Percentiles rank a stretch among this genome's conserved stretches.
phyloP scores from a whole-genome alignment of 2,888 invertebrate genomes.

The Aphidoletes aphidimyza region DNA sequence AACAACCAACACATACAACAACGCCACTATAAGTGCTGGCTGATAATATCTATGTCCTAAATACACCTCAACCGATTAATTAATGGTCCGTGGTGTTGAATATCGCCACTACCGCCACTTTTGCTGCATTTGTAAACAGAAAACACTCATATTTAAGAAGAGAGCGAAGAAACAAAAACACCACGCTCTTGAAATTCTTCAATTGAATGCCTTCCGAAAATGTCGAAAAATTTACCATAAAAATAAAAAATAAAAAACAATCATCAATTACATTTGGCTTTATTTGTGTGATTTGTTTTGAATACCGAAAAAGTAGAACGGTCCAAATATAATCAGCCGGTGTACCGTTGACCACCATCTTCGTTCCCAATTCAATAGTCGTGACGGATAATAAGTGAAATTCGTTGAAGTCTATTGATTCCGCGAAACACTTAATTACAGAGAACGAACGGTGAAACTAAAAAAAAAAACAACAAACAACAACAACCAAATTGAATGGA shows the following conservation, averaged over 20 bases:
- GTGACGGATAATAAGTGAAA: constrained; percentile 40
- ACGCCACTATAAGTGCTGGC: neutral
- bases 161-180: too few relatives aligned
- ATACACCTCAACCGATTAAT: constrained; percentile 2
- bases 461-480: neutral
- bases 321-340: neutral
- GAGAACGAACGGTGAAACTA: neutral
- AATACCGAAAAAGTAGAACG: constrained; percentile 12
- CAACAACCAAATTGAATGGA: neutral
- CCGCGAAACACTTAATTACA: constrained; percentile 18
- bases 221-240: neutral
- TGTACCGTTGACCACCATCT: constrained; percentile 39
- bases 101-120: too few relatives aligned
- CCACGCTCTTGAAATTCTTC: too few relatives aligned
- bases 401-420: neutral
- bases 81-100: neutral
- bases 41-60: constrained; percentile 2
- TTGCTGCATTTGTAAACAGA: too few relatives aligned
- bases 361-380: constrained; percentile 14
- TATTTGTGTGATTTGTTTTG: too few relatives aligned
- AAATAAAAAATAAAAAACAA: neutral
- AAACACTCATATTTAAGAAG: too few relatives aligned
- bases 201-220: constrained; percentile 25
- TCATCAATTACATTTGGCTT: too few relatives aligned
- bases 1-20: neutral